A percentile compares a stretch with the other conserved stretches of the same genome.
Conservation (phyloP, 2,888 invertebrate genomes). For the Lordiphosa fenestrarum region DNA sequence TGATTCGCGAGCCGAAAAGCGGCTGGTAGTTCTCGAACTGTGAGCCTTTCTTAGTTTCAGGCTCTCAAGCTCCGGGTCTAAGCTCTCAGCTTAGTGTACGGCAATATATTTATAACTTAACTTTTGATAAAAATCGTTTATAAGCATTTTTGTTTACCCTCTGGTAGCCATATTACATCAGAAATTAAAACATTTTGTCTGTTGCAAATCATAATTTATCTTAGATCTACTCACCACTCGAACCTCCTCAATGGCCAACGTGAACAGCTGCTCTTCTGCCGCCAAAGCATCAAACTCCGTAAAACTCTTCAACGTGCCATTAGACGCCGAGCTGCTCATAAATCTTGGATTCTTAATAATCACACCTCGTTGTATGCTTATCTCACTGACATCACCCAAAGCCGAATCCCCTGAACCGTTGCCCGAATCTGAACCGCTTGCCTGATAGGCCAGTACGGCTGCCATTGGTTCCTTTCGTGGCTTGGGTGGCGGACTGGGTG, state of each 20-base stretch:
- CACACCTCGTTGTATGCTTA: constrained; percentile 82
- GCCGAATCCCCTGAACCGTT: constrained; percentile 93
- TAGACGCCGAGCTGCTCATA: constrained; percentile 83
- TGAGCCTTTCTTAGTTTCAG: no score
- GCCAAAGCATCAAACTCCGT: constrained; percentile 85
- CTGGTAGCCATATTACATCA: no score
- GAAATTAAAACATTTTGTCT: no score
- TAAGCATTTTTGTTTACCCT: no score
- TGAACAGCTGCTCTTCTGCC: constrained; percentile 84
- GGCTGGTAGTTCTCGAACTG: no score
- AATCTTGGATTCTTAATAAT: constrained; percentile 86
- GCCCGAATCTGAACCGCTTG: constrained; percentile 93
- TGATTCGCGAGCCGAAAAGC: no score
- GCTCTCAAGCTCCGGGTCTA: no score
- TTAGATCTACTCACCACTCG: constrained; percentile 60
- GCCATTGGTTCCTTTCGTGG: constrained; percentile 83
- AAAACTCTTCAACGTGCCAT: constrained; percentile 85
- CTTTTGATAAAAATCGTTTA: no score
- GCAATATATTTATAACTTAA: no score
- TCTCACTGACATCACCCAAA: constrained; percentile 81
- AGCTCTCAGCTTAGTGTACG: no score
- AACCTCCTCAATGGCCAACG: constrained; percentile 81
- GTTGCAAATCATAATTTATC: no score
- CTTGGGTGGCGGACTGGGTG: constrained; percentile 83
- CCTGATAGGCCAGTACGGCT: constrained; percentile 85